Evolutionary conservation across 2,888 invertebrate genomes (phyloP).

Genomic region (Neuroscelio doddi): DNA sequence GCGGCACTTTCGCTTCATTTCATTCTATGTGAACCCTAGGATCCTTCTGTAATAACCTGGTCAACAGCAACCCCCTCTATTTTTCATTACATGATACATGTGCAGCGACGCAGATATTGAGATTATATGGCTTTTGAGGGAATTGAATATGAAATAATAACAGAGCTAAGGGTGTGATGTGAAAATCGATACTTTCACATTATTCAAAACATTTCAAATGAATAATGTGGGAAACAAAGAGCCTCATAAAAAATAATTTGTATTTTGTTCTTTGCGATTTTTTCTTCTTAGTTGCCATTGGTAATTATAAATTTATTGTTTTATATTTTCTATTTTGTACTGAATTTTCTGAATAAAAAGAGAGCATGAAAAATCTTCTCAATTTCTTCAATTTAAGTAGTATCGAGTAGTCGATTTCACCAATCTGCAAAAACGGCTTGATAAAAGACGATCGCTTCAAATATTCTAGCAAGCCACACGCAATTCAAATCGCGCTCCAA

Average conservation of each 20-base stretch:
- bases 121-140: slow-evolving; percentile 29
- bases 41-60: slow-evolving; percentile 57
- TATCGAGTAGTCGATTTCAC: slow-evolving; percentile 10
- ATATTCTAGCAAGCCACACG: slow-evolving; percentile 11
- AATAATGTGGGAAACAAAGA: slow-evolving; percentile 8
- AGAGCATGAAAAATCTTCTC: no score
- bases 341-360: no score
- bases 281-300: no score
- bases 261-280: no score
- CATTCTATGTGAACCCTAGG: slow-evolving; percentile 33
- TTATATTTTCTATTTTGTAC: no score
- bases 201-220: slow-evolving; percentile 34
- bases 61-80: slow-evolving; percentile 51
- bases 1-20: slow-evolving; percentile 42
- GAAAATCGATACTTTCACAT: slow-evolving; percentile 35
- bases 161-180: slow-evolving; percentile 14
- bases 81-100: slow-evolving; percentile 24
- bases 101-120: slow-evolving; percentile 19
- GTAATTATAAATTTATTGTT: no score
- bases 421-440: slow-evolving; percentile 1
- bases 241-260: not conserved
- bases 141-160: slow-evolving; percentile 39
- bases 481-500: slow-evolving; percentile 25
- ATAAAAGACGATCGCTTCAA: slow-evolving; percentile 16
- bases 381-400: no score